Evolutionary conservation across 2,797 vertebrate genomes (phyloP).

Genomic region (Tadarida brasiliensis): DNA sequence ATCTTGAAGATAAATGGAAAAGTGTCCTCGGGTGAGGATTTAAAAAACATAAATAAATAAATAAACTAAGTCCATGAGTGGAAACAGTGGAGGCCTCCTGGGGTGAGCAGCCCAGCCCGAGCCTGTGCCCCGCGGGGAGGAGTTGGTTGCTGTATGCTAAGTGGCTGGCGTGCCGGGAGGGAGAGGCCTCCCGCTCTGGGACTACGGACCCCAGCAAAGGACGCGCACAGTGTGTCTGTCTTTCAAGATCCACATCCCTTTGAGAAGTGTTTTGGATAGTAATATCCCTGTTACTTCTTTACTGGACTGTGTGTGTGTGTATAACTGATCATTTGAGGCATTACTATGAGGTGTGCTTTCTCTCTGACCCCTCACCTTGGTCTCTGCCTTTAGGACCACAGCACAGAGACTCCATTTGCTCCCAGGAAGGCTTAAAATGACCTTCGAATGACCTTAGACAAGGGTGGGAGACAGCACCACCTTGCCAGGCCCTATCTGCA

Average conservation of each 20-base stretch:
- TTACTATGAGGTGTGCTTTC: neutral
- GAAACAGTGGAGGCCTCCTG: neutral
- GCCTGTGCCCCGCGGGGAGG: neutral
- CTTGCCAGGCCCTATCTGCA: neutral
- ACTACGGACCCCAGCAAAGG: fast-evolving
- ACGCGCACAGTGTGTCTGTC: neutral
- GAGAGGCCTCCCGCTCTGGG: neutral
- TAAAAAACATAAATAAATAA: no score
- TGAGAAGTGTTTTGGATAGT: neutral
- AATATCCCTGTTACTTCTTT: neutral
- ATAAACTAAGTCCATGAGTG: neutral
- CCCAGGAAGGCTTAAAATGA: neutral
- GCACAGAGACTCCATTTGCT: fast-evolving
- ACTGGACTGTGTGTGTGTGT: neutral
- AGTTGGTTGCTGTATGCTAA: neutral
- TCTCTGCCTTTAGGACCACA: neutral
- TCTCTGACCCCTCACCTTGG: neutral
- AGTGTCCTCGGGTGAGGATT: no score
- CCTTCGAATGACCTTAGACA: neutral
- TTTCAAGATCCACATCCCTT: neutral
- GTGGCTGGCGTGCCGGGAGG: neutral
- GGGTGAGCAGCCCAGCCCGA: neutral
- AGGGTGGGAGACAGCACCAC: neutral
- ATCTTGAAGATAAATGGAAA: no score
- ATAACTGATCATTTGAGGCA: neutral